Evolutionary conservation across 2,113 vertebrate genomes (phyloP), one percentile per base, ranked within the genome.

Genomic region (Ibidorhyncha struthersii): DNA sequence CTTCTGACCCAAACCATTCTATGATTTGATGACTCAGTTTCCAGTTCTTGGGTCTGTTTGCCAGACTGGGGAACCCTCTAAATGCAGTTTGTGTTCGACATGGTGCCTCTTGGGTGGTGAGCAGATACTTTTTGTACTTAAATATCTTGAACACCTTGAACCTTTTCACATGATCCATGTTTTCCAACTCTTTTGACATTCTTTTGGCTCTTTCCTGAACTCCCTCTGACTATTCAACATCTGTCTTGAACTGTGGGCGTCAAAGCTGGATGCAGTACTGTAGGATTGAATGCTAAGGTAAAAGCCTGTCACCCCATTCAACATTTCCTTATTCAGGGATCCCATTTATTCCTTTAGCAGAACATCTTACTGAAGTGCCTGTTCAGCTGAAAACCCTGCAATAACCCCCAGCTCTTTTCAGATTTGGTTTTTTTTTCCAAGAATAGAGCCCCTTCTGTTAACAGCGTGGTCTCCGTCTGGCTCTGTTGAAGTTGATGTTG

Each of bases 381-480:
- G 11, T n/a, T 83, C 36, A 90, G 23, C 23, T 72, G 53, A 30
- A 74, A 91, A 53, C 10, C 17, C 25, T 41, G 27, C 25, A 17
- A 17, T 52, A 36, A 10, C 19, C 27, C 20, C 10, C 58, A 56
- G 40, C 32, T 41, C 52, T 80, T 82, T 59, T 43, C 29, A n/a
- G 55, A 62, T 56, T 53, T 70, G 7, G n/a, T n/a, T n/a, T 34
- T 88, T 62, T 55, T 41, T 72, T 30, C 36, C 1, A 2, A 81
- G 49, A 65, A 40, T 34, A 40, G 34, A 65, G 32, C 14, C 13
- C 45, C 7, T n/a, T 38, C 34, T 62, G 14, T 52, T 14, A 36
- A 7, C 32, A 53, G 34, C 0, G 0, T 73, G 40, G 11, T 69
- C 30, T 90, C 70, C 0, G 0, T 52, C 59, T 90, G 67, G 17